These are phyloP conservation scores for Callipepla squamata DNA, from an alignment of 2,113 vertebrate species.

Conservation along the genomic window DNA sequence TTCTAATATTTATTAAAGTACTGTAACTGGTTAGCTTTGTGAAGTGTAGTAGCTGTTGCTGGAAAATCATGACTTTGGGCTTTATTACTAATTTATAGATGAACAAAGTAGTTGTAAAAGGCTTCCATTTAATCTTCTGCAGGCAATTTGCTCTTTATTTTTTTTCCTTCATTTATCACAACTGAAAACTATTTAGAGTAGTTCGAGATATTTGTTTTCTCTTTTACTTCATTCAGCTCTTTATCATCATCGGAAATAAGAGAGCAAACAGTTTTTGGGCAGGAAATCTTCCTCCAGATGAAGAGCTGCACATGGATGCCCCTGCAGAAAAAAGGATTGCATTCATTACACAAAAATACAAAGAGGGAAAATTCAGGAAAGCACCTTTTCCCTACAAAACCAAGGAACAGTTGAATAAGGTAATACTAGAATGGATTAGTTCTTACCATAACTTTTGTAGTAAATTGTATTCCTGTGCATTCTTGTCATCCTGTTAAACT, in stretches of 20 bases:
- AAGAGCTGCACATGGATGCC: constrained; percentile 82
- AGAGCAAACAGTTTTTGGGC: constrained; percentile 94
- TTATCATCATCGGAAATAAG: constrained; percentile 92
- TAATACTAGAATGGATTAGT: constrained; percentile 41
- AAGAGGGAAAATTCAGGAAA: constrained; percentile 89
- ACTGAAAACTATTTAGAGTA: background rate
- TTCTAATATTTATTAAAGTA: background rate
- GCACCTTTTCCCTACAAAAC: constrained; percentile 74
- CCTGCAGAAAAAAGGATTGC: constrained; percentile 84
- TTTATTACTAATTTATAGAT: background rate
- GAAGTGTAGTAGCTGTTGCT: background rate
- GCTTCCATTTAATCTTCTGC: background rate
- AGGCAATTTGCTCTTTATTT: background rate
- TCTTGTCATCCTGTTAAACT: background rate
- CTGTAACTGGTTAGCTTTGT: background rate
- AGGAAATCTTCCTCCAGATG: constrained; percentile 86
- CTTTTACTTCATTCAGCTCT: constrained; percentile 80
- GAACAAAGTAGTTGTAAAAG: background rate
- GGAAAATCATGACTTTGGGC: background rate
- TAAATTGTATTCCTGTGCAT: background rate
- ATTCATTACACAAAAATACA: constrained; percentile 93
- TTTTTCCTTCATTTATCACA: background rate
- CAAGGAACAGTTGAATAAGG: constrained; percentile 91
- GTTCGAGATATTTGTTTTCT: background rate
- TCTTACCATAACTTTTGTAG: background rate